Percentiles rank a stretch among this genome's conserved stretches.
Conservation (phyloP, 2,888 invertebrate genomes). For the Zaprionus obscuricornis region DNA sequence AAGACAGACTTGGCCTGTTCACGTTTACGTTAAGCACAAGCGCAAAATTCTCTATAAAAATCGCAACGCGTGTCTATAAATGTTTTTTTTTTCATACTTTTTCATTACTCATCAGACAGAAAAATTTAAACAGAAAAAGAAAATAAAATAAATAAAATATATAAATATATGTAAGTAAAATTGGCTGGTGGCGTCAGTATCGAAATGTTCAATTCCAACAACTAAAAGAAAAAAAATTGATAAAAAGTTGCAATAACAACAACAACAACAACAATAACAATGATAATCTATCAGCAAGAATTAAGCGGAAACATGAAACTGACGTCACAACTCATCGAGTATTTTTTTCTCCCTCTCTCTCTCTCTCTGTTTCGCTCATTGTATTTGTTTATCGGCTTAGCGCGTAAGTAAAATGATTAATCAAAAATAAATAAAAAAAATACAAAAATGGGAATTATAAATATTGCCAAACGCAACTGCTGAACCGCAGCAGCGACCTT, state of each 20-base stretch:
- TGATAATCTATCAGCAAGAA: not conserved
- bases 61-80: constrained; percentile 37
- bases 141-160: constrained; percentile 4
- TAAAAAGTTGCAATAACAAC: constrained; percentile 31
- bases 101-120: constrained; percentile 53
- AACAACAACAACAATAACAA: not conserved
- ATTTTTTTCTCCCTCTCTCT: no score
- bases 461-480: no score
- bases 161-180: not conserved
- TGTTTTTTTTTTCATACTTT: no score
- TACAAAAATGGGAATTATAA: no score
- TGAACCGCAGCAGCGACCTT: no score
- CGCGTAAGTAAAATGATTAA: constrained; percentile 45
- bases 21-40: not conserved
- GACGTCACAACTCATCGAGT: constrained; percentile 56
- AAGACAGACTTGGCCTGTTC: no score
- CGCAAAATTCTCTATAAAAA: constrained; percentile 6
- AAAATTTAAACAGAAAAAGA: constrained; percentile 40
- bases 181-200: constrained; percentile 40
- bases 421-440: no score
- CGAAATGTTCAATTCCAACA: constrained; percentile 11
- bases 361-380: no score
- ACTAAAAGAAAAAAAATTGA: constrained; percentile 49
- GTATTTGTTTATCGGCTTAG: constrained; percentile 41
- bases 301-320: constrained; percentile 40